Conservation (phyloP, 2,888 invertebrate genomes). For the Hemaris fuciformis region DNA sequence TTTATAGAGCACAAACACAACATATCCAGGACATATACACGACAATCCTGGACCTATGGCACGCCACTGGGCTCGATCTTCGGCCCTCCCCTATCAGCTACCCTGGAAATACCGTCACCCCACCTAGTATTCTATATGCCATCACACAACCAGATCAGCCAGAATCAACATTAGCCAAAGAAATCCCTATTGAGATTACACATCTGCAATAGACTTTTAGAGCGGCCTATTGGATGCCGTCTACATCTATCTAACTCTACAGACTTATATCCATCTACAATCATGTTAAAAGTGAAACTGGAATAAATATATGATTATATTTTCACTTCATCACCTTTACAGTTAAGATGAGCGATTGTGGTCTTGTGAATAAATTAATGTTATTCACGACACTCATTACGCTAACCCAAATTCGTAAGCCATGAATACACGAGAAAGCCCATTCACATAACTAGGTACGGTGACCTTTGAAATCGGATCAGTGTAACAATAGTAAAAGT, state of each 20-base stretch:
- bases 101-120: too few species aligned
- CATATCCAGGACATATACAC: constrained; percentile 60
- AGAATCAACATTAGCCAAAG: too few species aligned
- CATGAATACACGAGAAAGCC: constrained; percentile 6
- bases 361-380: neutral
- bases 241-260: too few species aligned
- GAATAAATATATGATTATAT: neutral
- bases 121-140: too few species aligned
- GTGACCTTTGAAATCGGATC: neutral
- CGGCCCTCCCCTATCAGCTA: too few species aligned
- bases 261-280: too few species aligned
- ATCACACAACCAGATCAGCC: too few species aligned
- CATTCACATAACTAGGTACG: neutral
- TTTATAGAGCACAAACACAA: constrained; percentile 41
- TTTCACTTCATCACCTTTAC: neutral
- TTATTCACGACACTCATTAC: neutral
- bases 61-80: too few species aligned
- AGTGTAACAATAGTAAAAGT: constrained; percentile 1
- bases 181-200: too few species aligned
- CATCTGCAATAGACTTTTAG: too few species aligned
- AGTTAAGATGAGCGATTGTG: neutral
- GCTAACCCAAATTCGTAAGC: neutral
- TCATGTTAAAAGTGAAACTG: too few species aligned
- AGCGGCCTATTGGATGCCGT: too few species aligned
- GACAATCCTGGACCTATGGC: constrained; percentile 58